A percentile compares a stretch with the other conserved stretches of the same genome.
Conservation (phyloP, 2,113 vertebrate genomes). For the Cryptotis parvus region DNA sequence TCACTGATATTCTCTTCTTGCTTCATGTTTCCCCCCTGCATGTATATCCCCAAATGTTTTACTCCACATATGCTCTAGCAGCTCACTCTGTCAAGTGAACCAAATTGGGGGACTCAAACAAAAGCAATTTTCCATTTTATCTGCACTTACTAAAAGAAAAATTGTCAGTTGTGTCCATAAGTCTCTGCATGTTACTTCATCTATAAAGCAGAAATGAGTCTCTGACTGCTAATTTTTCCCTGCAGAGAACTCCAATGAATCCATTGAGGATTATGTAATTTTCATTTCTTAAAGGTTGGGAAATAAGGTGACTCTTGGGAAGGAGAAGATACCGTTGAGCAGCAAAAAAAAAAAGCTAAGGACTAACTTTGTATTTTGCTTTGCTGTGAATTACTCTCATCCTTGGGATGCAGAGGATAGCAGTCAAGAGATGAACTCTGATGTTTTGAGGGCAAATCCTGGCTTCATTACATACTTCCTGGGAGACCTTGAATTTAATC, state of each 20-base stretch:
- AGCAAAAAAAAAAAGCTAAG: background rate
- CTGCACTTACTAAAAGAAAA: background rate
- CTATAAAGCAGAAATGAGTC: conserved; percentile 6
- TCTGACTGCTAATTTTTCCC: conserved; percentile 3
- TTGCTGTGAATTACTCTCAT: background rate
- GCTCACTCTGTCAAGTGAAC: background rate
- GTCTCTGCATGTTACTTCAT: background rate
- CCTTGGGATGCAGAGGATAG: background rate
- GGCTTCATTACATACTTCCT: background rate
- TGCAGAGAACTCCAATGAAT: background rate
- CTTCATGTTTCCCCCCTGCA: background rate
- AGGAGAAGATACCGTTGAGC: background rate
- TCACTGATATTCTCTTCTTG: background rate
- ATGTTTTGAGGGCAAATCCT: background rate
- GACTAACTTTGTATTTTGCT: background rate
- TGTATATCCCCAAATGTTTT: background rate
- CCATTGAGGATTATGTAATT: background rate
- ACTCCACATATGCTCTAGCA: background rate
- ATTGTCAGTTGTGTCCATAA: background rate
- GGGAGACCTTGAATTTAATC: background rate
- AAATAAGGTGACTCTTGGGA: background rate
- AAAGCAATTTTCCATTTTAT: background rate
- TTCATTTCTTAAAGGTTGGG: background rate
- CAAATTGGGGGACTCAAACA: background rate
- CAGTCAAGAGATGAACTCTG: background rate